Base-by-base conservation (phyloP, 2,113 vertebrate species). In the Scortum barcoo region DNA sequence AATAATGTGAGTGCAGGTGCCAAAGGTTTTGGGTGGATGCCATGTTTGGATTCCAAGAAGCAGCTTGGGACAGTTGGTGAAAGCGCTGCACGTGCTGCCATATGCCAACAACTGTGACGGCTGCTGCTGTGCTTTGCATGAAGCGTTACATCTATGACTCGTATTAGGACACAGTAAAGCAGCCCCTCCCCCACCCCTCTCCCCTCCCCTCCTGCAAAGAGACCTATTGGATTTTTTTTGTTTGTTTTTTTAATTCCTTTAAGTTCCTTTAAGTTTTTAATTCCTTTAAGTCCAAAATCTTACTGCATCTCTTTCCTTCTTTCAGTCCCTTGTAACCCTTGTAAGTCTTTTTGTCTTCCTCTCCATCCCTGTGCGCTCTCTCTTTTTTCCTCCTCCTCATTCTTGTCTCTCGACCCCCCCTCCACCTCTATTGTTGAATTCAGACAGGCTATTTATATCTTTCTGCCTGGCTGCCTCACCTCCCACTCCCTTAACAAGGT, bases 401-500 rank as follows among this genome's bases (percentile, higher is more conserved):
- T 81, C 80, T 36, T 69, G 51, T 56, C 71, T 84, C 76, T 83
- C 56, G 76, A 57, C 76, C 76, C 74, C 74, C 87, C 80, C 82
- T 76, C 80, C 80, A 80, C 88, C 77, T 87, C 84, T 88, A 86
- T 93, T 93, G 90, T 92, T 90, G 83, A 85, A 87, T 90, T 93
- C 90, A 93, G 93, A 92, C 87, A 83, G 78, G 86, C 92, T 95
- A 93, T 95, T 95, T 94, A 93, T 95, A 94, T 91, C 92, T 77
- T 77, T 85, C 88, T 81, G 72, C 90, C 82, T 88, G 85, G 82
- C 85, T 92, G 89, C 90, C 72, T 92, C 88, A 87, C 87, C 91
- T 93, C 88, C 88, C 82, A 87, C 89, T 89, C 84, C 88, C 69
- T 70, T 88, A 92, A 91, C 81, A 88, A 90, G 81, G 61, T 89